These are phyloP conservation scores for Scaptomyza pallida DNA, from an alignment of 1,140 invertebrate genomes.

Conservation along the genomic window DNA sequence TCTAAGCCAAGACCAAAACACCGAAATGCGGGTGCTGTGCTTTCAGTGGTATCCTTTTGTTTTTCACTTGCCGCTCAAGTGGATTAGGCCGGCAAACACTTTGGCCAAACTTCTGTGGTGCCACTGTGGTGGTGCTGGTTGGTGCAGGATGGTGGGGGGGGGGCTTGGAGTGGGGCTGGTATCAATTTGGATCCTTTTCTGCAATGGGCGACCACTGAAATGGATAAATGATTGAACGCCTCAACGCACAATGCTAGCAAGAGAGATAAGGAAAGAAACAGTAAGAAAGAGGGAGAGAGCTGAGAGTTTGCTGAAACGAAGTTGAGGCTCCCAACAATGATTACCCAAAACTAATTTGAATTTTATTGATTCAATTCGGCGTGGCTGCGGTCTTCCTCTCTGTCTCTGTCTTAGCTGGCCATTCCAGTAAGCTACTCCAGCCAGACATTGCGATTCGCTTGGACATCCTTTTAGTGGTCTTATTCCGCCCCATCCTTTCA, in stretches of 20 bases:
- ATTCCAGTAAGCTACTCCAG: constrained; percentile 20
- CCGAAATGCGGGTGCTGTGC: not conserved
- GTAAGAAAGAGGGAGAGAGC: not conserved
- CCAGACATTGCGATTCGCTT: constrained; percentile 1
- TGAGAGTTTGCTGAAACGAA: not conserved
- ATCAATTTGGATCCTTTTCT: constrained; percentile 65
- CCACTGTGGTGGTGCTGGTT: not conserved
- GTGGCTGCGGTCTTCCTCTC: constrained; percentile 16
- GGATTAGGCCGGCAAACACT: constrained; percentile 56
- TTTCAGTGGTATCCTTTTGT: constrained; percentile 54
- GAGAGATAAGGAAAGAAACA: not conserved
- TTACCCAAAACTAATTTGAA: constrained; percentile 82
- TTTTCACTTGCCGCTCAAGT: constrained; percentile 56
- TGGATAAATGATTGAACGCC: constrained; percentile 75
- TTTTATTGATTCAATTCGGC: constrained; percentile 79
- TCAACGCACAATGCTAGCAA: constrained; percentile 20
- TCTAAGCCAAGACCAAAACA: constrained; percentile 14
- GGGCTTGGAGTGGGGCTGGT: not conserved
- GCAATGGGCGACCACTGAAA: constrained; percentile 51
- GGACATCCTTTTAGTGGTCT: not conserved
- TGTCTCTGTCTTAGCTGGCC: constrained; percentile 23
- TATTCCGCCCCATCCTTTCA: not conserved
- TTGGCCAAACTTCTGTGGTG: constrained; percentile 42
- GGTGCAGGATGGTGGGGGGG: not conserved
- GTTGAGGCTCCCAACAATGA: constrained; percentile 45